Conservation (phyloP, 2,797 vertebrate genomes). For the Phylloscopus collybita region DNA sequence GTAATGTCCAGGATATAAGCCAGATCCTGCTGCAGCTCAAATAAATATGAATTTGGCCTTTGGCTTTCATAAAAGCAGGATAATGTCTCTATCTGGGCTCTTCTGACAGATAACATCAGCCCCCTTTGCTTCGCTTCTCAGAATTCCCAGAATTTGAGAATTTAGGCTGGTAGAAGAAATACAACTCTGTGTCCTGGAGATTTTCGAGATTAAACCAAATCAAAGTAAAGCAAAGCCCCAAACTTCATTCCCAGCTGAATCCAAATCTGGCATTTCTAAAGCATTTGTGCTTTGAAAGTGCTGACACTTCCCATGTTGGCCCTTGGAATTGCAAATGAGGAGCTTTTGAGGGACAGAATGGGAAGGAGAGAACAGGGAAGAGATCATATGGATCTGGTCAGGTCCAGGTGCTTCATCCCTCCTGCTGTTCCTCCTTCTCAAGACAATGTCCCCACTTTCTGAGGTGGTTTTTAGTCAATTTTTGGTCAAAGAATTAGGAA, state of each 20-base stretch:
- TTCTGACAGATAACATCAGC: background rate
- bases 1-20: conserved; percentile 41
- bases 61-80: conserved; percentile 25
- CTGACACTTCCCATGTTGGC: no score
- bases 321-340: no score
- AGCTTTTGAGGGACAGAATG: no score
- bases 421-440: no score
- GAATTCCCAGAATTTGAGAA: background rate
- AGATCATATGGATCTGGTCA: no score
- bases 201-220: background rate
- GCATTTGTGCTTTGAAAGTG: no score
- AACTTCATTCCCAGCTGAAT: background rate
- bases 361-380: no score
- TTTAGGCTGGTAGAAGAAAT: background rate
- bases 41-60: conserved; percentile 31
- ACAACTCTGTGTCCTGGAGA: background rate
- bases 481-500: no score
- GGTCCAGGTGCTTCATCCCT: no score
- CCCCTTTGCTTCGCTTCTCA: background rate
- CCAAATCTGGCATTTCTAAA: background rate
- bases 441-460: no score
- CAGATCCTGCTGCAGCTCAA: conserved; percentile 44
- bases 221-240: background rate
- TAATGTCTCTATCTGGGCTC: conserved; percentile 38
- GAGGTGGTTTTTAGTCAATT: no score